phyloP scores from a whole-genome alignment of 2,888 invertebrate species.

The Willowsia nigromaculata region DNA sequence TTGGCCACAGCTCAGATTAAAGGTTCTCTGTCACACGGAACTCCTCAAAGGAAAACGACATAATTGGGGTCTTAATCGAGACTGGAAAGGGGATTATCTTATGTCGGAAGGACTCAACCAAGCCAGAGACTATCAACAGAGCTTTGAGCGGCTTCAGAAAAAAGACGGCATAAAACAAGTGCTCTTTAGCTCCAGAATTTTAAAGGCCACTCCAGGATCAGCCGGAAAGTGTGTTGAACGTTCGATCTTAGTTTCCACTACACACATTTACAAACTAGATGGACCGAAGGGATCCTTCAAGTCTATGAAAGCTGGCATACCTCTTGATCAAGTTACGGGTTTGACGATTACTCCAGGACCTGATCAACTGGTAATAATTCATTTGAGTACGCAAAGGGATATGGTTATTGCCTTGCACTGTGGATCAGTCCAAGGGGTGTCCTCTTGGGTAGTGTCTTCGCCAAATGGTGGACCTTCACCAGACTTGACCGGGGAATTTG shows the following conservation, averaged over 20 bases:
- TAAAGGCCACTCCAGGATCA: conserved; percentile 84
- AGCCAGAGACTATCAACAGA: conserved; percentile 85
- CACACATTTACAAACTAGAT: conserved; percentile 92
- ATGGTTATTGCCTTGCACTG: conserved; percentile 88
- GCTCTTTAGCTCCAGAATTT: conserved; percentile 86
- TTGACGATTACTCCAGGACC: conserved; percentile 89
- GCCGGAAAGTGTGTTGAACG: conserved; percentile 86
- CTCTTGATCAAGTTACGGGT: conserved; percentile 86
- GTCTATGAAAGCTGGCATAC: conserved; percentile 91
- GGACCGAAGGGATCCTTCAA: conserved; percentile 88
- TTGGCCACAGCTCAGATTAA: conserved; percentile 92
- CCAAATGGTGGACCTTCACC: conserved; percentile 77
- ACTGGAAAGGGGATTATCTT: conserved; percentile 93
- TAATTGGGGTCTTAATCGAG: conserved; percentile 88
- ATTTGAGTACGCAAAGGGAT: conserved; percentile 93
- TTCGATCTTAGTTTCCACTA: conserved; percentile 92
- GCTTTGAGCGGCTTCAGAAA: conserved; percentile 86
- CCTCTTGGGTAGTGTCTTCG: conserved; percentile 77
- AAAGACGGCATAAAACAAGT: conserved; percentile 85
- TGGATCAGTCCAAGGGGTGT: conserved; percentile 78
- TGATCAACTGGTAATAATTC: conserved; percentile 93
- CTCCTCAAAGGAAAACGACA: conserved; percentile 83
- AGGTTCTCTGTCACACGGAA: conserved; percentile 81
- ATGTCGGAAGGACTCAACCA: conserved; percentile 85
- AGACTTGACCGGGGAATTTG: conserved; percentile 78